These are phyloP conservation scores for Alentia gelatinosa DNA, from an alignment of 2,888 invertebrate genomes.

Conservation along the genomic window DNA sequence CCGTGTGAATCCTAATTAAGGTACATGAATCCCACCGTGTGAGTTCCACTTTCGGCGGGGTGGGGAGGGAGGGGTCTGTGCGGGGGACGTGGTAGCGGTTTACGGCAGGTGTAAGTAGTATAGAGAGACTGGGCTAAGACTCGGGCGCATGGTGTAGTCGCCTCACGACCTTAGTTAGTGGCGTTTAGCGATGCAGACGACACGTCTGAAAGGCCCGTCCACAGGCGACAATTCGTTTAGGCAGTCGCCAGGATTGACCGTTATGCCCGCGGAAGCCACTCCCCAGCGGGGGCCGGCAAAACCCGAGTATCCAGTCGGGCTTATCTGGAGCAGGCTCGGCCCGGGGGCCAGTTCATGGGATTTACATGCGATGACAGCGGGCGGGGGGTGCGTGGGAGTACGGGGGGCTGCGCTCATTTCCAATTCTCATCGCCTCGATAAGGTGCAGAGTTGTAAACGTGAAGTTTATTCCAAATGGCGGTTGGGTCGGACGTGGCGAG, in stretches of 20 bases:
- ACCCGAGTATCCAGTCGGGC: neutral
- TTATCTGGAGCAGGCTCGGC: neutral
- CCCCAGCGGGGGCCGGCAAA: neutral
- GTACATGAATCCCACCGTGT: neutral
- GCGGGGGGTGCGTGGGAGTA: too few species aligned
- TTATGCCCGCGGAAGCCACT: neutral
- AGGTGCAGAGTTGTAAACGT: slow-evolving; percentile 3
- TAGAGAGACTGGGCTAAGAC: neutral
- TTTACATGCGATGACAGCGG: neutral
- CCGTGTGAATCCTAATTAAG: too few species aligned
- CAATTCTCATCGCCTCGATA: neutral
- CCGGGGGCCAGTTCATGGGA: neutral
- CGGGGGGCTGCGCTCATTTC: neutral
- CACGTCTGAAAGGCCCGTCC: neutral
- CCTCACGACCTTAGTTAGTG: neutral
- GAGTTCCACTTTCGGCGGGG: neutral
- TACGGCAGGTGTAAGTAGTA: neutral
- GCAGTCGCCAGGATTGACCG: neutral
- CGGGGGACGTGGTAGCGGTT: neutral
- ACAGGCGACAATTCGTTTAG: neutral
- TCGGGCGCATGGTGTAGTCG: neutral
- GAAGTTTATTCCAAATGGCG: neutral
- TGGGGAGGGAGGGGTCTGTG: neutral
- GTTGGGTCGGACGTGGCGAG: neutral
- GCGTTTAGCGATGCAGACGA: neutral